These are phyloP conservation scores for Florisuga fusca DNA, from an alignment of 2,797 vertebrate genomes.

Conservation along the genomic window DNA sequence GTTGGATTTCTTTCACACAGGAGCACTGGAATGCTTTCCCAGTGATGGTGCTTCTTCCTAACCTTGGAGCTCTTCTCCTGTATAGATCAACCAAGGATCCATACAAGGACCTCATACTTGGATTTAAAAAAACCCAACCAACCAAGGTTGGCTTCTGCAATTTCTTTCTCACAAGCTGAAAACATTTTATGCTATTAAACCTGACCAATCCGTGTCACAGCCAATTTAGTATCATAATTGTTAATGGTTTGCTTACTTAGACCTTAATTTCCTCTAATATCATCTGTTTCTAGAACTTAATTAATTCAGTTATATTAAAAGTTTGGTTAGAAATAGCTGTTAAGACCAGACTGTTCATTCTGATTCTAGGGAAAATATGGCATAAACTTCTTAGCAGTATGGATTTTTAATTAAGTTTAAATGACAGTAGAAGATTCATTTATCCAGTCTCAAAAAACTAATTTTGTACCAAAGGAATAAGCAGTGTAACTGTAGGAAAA, in stretches of 20 bases:
- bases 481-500: not conserved
- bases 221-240: conserved; percentile 37
- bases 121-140: not conserved
- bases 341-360: not conserved
- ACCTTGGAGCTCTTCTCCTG: not conserved
- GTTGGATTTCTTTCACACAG: not conserved
- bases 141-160: not conserved
- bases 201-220: conserved; percentile 30
- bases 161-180: not conserved
- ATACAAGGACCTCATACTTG: not conserved
- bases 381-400: not conserved
- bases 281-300: conserved; percentile 19
- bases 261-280: conserved; percentile 45
- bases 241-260: conserved; percentile 57
- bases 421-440: not conserved
- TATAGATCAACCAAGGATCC: not conserved
- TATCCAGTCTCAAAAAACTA: not conserved
- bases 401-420: conserved; percentile 39
- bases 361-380: not conserved
- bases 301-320: conserved; percentile 24
- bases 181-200: conserved; percentile 17
- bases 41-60: not conserved
- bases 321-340: conserved; percentile 13
- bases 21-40: not conserved
- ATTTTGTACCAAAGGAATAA: not conserved